Conservation (phyloP, 1,140 invertebrate species). For the Agrypnia vestita region DNA sequence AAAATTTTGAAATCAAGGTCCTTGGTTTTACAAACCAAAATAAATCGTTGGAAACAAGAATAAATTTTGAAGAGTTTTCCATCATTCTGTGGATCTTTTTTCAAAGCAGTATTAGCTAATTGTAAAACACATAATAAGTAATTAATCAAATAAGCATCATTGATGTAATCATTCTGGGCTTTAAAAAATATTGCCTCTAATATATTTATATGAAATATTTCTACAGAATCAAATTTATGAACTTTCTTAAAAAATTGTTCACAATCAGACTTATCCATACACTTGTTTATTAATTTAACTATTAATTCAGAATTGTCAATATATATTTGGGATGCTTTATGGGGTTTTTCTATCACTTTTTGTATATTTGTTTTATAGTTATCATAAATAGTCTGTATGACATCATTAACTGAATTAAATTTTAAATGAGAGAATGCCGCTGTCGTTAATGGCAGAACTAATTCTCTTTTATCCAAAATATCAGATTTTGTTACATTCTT, state of each 20-base stretch:
- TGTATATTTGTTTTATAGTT: constrained; percentile 74
- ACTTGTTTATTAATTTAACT: constrained; percentile 71
- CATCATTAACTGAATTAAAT: constrained; percentile 65
- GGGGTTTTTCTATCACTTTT: constrained; percentile 77
- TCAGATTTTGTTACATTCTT: constrained; percentile 67
- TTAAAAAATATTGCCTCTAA: constrained; percentile 74
- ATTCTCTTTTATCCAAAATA: constrained; percentile 72
- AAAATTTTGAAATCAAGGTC: constrained; percentile 65
- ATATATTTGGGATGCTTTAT: constrained; percentile 77
- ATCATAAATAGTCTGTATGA: constrained; percentile 72
- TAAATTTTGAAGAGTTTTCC: constrained; percentile 69
- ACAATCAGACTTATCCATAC: constrained; percentile 74
- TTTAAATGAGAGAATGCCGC: constrained; percentile 67
- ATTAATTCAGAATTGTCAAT: constrained; percentile 71
- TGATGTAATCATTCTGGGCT: constrained; percentile 64
- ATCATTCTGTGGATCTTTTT: constrained; percentile 69
- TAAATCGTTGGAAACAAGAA: constrained; percentile 66
- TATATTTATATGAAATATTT: constrained; percentile 74
- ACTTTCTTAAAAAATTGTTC: constrained; percentile 72
- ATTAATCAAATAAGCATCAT: constrained; percentile 70
- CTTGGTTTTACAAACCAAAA: constrained; percentile 62
- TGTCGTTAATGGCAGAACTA: constrained; percentile 74
- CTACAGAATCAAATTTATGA: constrained; percentile 75
- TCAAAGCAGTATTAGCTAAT: constrained; percentile 72
- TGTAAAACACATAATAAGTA: constrained; percentile 75